Evolutionary conservation across 2,113 vertebrate genomes (phyloP).

Genomic region (Catagonus wagneri): DNA sequence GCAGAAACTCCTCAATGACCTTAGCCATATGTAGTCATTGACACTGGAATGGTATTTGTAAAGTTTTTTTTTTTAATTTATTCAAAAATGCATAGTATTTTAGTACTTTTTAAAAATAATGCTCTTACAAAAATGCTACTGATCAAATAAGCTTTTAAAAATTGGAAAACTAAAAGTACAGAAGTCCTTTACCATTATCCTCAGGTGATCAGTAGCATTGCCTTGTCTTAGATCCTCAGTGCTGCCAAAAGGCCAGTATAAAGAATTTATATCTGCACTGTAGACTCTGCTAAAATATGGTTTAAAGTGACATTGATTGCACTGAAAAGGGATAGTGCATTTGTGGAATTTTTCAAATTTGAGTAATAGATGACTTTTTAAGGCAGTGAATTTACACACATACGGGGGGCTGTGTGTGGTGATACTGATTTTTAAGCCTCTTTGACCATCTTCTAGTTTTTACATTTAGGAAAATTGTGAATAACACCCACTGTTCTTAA

Average conservation of each 20-base stretch:
- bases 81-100: slow-evolving; percentile 86
- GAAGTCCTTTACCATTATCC: slow-evolving; percentile 79
- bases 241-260: slow-evolving; percentile 93
- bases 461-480: slow-evolving; percentile 69
- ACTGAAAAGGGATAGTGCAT: slow-evolving; percentile 88
- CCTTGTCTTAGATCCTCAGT: slow-evolving; percentile 90
- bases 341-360: slow-evolving; percentile 84
- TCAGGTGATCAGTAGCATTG: slow-evolving; percentile 93
- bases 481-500: slow-evolving; percentile 78
- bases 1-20: slow-evolving; percentile 95
- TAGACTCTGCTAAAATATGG: slow-evolving; percentile 87
- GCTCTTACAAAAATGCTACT: slow-evolving; percentile 90
- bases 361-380: slow-evolving; percentile 92
- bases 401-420: background rate
- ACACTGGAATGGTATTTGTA: slow-evolving; percentile 91
- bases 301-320: slow-evolving; percentile 86
- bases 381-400: slow-evolving; percentile 68
- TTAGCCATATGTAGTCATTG: slow-evolving; percentile 87
- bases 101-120: slow-evolving; percentile 86
- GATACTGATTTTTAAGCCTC: slow-evolving; percentile 70
- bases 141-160: slow-evolving; percentile 80
- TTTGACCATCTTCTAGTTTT: slow-evolving; percentile 74
- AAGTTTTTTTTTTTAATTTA: slow-evolving; percentile 85
- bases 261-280: slow-evolving; percentile 91
- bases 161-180: slow-evolving; percentile 77